Conservation (phyloP, 1,140 invertebrate species). For the Aphelenchoides avenae region DNA sequence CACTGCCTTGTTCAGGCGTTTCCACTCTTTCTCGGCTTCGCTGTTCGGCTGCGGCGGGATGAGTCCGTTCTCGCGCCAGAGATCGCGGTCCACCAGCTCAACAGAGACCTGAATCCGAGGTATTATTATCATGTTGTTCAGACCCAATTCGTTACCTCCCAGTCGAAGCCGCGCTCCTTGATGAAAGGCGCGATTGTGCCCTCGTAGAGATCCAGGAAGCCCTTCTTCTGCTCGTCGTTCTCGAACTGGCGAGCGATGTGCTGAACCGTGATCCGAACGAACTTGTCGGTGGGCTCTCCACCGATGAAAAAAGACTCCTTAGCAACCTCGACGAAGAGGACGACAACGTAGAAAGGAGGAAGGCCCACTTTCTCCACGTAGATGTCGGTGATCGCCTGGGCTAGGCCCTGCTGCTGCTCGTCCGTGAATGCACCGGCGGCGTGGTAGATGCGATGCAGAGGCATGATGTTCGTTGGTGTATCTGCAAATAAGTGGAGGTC, state of each 20-base stretch:
- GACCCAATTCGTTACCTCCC: neutral
- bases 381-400: too few relatives aligned
- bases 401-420: too few relatives aligned
- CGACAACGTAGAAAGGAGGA: too few relatives aligned
- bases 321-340: too few relatives aligned
- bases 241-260: slow-evolving; percentile 3
- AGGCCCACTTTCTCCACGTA: too few relatives aligned
- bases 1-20: slow-evolving; percentile 1
- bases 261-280: neutral
- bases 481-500: too few relatives aligned
- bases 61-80: slow-evolving; percentile 1
- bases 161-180: slow-evolving; percentile 1
- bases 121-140: neutral
- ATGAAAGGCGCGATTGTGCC: slow-evolving; percentile 1
- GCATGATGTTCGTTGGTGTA: too few relatives aligned
- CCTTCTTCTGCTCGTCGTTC: neutral
- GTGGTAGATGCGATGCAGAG: too few relatives aligned
- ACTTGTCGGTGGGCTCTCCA: neutral
- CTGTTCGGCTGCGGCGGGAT: neutral
- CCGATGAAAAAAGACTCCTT: neutral
- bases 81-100: neutral
- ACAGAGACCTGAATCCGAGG: slow-evolving; percentile 1
- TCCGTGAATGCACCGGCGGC: too few relatives aligned
- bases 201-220: neutral
- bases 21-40: slow-evolving; percentile 7